Base-by-base conservation (phyloP, 2,797 vertebrate genomes). In the Parauchenoglanis punctatus region DNA sequence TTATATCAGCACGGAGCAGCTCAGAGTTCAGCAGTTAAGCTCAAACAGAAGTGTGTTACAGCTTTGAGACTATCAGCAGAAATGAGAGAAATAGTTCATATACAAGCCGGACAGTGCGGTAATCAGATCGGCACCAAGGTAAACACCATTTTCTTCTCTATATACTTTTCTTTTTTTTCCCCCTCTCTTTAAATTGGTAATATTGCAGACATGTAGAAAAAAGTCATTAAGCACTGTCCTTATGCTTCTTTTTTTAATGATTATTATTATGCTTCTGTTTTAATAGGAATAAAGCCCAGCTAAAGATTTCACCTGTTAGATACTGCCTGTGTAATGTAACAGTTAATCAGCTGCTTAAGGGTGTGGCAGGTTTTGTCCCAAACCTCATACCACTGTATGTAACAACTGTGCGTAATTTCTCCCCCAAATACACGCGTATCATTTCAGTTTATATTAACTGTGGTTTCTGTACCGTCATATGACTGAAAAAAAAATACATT, bases 121-220 rank as follows among this genome's bases (percentile, higher is more conserved):
- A 98, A 99, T 92, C 97, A 98, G 94, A 99, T 98, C 75, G 97
- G 97, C 49, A 97, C 97, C 58, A 98, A 98, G 97, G 97, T 97
- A 92, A 54, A 52, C 46, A 1, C 10, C 6, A 11, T 18, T n/a
- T 6, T 40, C 0, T 46, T 59, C 28, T 82, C 23, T 25, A 58
- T 68, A 56, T 4, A 6, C 31, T 59, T 81, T 80, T 12, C 18
- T 68, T n/a, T 72, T 0, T n/a, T 46, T 20, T 49, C 46, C 8
- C 35, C 35, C 35, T 35, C 35, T 68, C 23, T 78, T 56, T 18
- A 23, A 35, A 76, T 31, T 77, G 25, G 28, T 67, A 11, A 54
- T 80, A 44, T 40, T 5, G 46, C 3, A 67, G 18, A 67, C 5
- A 44, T 49, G 2, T 54, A 35, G 4, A 35, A 23, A 78, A 17